These are phyloP conservation scores for Caenorhabditis angaria DNA, from an alignment of 2,888 invertebrate species.

Conservation along the genomic window DNA sequence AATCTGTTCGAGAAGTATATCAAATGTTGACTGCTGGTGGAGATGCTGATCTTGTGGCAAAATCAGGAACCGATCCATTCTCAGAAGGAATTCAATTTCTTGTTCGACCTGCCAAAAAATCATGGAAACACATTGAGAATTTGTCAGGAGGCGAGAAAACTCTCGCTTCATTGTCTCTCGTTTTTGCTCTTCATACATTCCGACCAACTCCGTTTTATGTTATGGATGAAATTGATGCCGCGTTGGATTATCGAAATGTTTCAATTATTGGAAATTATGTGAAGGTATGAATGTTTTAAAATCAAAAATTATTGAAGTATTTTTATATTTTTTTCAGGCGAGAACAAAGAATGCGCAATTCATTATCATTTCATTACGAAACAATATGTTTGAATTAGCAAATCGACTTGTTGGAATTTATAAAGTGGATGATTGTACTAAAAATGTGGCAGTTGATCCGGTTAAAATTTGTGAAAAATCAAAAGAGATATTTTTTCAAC, in stretches of 20 bases:
- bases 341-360: constrained; percentile 89
- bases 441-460: constrained; percentile 52
- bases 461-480: constrained; percentile 23
- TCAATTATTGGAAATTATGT: constrained; percentile 97
- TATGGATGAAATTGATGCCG: constrained; percentile 88
- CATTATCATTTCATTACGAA: constrained; percentile 92
- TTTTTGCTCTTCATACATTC: constrained; percentile 96
- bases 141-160: constrained; percentile 99
- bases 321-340: no score
- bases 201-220: constrained; percentile 88
- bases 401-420: constrained; percentile 93
- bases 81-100: constrained; percentile 89
- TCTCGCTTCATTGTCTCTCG: constrained; percentile 90
- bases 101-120: constrained; percentile 95
- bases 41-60: constrained; percentile 93
- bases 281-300: constrained; percentile 77
- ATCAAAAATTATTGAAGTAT: no score
- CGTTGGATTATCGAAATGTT: constrained; percentile 96
- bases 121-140: constrained; percentile 97
- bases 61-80: constrained; percentile 92
- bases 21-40: constrained; percentile 97
- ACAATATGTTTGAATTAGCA: constrained; percentile 96
- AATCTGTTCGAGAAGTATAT: constrained; percentile 87
- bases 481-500: not conserved
- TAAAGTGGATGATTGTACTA: constrained; percentile 78